Percentiles rank a stretch among this genome's conserved stretches.
Evolutionary conservation across 1,140 invertebrate genomes (phyloP).

Genomic region (Antheraea pernyi): DNA sequence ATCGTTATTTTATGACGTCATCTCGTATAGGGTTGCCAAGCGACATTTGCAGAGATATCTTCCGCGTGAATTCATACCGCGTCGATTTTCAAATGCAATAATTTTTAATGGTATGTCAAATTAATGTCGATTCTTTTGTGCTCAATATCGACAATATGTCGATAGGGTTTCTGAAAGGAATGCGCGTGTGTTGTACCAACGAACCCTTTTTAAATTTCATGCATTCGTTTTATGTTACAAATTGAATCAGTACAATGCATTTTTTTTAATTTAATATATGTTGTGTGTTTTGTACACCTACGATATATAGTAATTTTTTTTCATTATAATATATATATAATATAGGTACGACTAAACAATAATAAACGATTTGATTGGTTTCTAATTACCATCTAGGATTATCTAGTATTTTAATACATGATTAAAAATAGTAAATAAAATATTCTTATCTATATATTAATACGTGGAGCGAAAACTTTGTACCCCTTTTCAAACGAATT

Average conservation of each 20-base stretch:
- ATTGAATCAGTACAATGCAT: conserved; percentile 64
- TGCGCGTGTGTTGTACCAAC: conserved; percentile 9
- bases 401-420: no score
- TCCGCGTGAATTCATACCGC: conserved; percentile 47
- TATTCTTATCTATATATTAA: no score
- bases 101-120: conserved; percentile 74
- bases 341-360: no score
- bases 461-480: no score
- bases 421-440: no score
- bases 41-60: conserved; percentile 43
- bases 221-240: conserved; percentile 63
- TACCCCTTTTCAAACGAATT: no score
- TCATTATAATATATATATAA: no score
- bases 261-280: conserved; percentile 7
- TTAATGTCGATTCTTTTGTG: conserved; percentile 70
- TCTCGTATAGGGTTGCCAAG: neutral
- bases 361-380: no score
- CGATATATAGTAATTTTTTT: no score
- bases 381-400: no score
- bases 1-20: conserved; percentile 1
- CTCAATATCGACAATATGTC: conserved; percentile 65
- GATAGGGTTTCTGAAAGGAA: conserved; percentile 52
- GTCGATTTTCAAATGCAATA: conserved; percentile 68
- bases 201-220: conserved; percentile 71
- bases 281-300: neutral